Percentiles rank a stretch among this genome's conserved stretches.
phyloP scores from a whole-genome alignment of 1,140 invertebrate genomes.

The Tribolium castaneum region DNA sequence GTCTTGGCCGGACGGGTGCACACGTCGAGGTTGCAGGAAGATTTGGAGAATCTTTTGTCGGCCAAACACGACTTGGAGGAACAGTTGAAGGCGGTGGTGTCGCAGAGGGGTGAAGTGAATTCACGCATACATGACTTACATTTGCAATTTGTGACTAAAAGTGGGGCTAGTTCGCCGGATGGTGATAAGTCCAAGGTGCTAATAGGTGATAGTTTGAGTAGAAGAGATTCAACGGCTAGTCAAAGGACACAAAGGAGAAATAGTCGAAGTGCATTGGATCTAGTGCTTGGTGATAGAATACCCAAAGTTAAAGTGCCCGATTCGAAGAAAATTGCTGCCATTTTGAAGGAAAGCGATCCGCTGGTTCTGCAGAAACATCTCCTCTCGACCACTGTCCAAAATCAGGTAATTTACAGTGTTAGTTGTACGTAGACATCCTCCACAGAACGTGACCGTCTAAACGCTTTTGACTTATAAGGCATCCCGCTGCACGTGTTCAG shows the following conservation, averaged over 20 bases:
- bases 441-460: not conserved
- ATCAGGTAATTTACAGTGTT: conserved; percentile 73
- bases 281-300: conserved; percentile 68
- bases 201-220: conserved; percentile 37
- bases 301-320: conserved; percentile 70
- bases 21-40: conserved; percentile 72
- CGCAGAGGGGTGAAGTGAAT: conserved; percentile 67
- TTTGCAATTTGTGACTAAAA: conserved; percentile 63
- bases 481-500: not conserved
- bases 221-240: conserved; percentile 50
- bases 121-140: conserved; percentile 65
- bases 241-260: conserved; percentile 47
- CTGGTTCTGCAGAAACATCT: conserved; percentile 86
- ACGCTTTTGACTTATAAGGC: not conserved
- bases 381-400: conserved; percentile 83
- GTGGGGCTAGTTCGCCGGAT: conserved; percentile 40
- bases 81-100: conserved; percentile 69
- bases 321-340: conserved; percentile 81
- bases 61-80: conserved; percentile 74
- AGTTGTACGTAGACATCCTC: not conserved
- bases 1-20: conserved; percentile 72
- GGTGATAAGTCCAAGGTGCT: conserved; percentile 25
- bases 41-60: conserved; percentile 69
- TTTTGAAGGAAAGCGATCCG: conserved; percentile 82
- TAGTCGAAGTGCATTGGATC: conserved; percentile 51